Evolutionary conservation across 2,888 invertebrate species (phyloP).

Genomic region (Amorpha juglandis): DNA sequence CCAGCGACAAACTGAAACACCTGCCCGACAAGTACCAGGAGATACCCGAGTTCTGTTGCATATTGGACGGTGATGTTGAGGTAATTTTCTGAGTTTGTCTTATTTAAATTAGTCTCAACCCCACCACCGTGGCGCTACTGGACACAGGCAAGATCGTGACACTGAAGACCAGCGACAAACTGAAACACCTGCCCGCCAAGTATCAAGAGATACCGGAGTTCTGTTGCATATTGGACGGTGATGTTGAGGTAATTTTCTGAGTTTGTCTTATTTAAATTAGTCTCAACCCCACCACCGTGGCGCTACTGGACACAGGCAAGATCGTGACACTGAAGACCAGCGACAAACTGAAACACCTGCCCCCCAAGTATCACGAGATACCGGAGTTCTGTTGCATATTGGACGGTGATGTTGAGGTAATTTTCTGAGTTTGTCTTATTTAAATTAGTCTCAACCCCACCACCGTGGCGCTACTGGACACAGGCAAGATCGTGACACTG

Average conservation of each 20-base stretch:
- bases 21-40: no score
- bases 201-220: constrained; percentile 62
- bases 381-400: no score
- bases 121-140: constrained; percentile 51
- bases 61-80: no score
- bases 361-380: no score
- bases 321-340: no score
- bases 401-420: no score
- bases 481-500: constrained; percentile 42
- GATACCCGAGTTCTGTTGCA: no score
- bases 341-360: no score
- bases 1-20: no score
- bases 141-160: constrained; percentile 53
- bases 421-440: constrained; percentile 17
- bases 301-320: no score
- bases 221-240: constrained; percentile 51
- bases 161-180: constrained; percentile 34
- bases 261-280: neutral
- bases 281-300: no score
- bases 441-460: constrained; percentile 44
- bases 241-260: constrained; percentile 46
- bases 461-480: constrained; percentile 60
- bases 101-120: constrained; percentile 43
- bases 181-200: constrained; percentile 42
- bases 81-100: constrained; percentile 38